Evolutionary conservation across 2,113 vertebrate genomes (phyloP), one percentile per base, ranked within the genome.

Genomic region (Falco punctatus): DNA sequence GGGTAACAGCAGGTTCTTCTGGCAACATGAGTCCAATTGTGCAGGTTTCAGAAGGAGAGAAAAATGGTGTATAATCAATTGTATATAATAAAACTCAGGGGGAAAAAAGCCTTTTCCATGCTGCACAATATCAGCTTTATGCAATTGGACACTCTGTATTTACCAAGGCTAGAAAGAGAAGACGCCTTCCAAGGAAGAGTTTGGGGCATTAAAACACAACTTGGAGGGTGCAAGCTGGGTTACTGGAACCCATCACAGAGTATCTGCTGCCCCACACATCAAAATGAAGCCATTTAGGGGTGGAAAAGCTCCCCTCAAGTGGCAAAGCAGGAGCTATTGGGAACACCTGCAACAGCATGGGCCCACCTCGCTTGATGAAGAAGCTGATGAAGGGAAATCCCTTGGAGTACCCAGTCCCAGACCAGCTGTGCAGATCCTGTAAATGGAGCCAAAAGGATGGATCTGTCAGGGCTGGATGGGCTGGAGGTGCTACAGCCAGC

Each of bases 1-100:
- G 90, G 94, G 94, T 96, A 97, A 96, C 96, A 97, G 95, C 96
- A 96, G 92, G 96, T 96, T 97, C 95, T 96, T 93, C 94, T 96
- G 95, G 96, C 66, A 65, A 96, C 96, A 97, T 3, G 90, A 96
- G 94, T 96, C 95, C 95, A 97, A 96, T 97, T 96, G 96, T 97
- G 92, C 94, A 96, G 94, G 95, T 96, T 96, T 97, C 96, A 95
- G 92, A 97, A 94, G 88, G 90, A 94, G 90, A 96, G 94, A 84
- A 90, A 97, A 96, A 96, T 93, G 85, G 90, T 96, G 90, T 96
- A 96, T 96, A 96, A 96, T 96, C 96, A 96, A 95, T 95, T 94
- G 88, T 96, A 80, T 88, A 80, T 78, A 93, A 97, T 88, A 95
- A 96, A 97, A 97, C 84, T 93, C 96, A 90, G 92, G 94, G 96